phyloP scores from a whole-genome alignment of 2,797 vertebrate species.

The Melanogrammus aeglefinus region DNA sequence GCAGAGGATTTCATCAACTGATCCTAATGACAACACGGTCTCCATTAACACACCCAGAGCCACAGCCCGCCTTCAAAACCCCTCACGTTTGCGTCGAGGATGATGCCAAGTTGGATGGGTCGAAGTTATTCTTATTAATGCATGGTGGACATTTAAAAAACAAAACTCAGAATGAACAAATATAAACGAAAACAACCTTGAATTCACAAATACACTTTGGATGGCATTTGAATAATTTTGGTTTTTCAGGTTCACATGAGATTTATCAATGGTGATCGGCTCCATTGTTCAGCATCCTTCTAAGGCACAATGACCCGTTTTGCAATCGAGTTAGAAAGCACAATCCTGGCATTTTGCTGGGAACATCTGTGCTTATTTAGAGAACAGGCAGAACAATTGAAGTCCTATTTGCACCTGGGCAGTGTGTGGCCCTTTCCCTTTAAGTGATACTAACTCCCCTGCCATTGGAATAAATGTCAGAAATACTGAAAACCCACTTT shows the following conservation, averaged over 20 bases:
- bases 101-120: slow-evolving; percentile 4
- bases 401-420: slow-evolving; percentile 60
- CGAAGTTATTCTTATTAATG: slow-evolving; percentile 36
- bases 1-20: slow-evolving; percentile 23
- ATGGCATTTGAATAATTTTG: slow-evolving; percentile 53
- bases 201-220: slow-evolving; percentile 54
- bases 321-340: slow-evolving; percentile 24
- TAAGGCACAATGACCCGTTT: slow-evolving; percentile 29
- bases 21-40: slow-evolving; percentile 17
- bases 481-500: slow-evolving; percentile 40
- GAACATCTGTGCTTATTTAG: slow-evolving; percentile 46
- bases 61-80: slow-evolving; percentile 29
- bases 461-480: slow-evolving; percentile 56
- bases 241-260: slow-evolving; percentile 24
- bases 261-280: slow-evolving; percentile 25
- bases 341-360: slow-evolving; percentile 29
- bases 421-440: slow-evolving; percentile 40
- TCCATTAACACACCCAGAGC: slow-evolving; percentile 22
- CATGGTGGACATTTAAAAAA: slow-evolving; percentile 42
- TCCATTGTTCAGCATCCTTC: slow-evolving; percentile 34
- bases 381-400: slow-evolving; percentile 47
- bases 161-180: not conserved
- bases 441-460: slow-evolving; percentile 55
- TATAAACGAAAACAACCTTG: slow-evolving; percentile 28
- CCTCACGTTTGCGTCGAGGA: slow-evolving; percentile 41